A percentile compares a stretch with the other conserved stretches of the same genome.
phyloP scores from a whole-genome alignment of 2,113 vertebrate species.

The Corythaeola cristata region DNA sequence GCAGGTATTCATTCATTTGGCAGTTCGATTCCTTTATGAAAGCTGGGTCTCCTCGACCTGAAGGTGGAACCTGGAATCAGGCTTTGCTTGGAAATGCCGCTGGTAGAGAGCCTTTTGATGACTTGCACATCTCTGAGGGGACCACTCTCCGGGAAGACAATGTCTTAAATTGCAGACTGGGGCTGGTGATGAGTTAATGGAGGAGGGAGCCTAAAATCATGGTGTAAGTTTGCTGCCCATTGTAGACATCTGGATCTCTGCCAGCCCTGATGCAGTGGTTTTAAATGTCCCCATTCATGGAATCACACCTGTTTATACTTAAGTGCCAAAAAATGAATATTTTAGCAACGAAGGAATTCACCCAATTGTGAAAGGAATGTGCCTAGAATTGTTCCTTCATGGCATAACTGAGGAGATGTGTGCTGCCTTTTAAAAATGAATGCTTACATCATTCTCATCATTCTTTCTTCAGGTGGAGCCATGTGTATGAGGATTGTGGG shows the following conservation, averaged over 20 bases:
- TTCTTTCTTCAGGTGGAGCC: neutral
- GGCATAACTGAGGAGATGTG: neutral
- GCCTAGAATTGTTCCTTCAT: neutral
- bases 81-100: neutral
- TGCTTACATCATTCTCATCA: neutral
- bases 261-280: neutral
- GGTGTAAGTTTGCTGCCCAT: neutral
- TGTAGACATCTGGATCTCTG: neutral
- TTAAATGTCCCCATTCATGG: conserved; percentile 43
- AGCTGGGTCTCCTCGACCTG: neutral
- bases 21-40: neutral
- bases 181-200: neutral
- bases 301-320: conserved; percentile 32
- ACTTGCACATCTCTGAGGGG: neutral
- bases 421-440: neutral
- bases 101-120: neutral
- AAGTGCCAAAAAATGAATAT: conserved; percentile 37
- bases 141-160: neutral
- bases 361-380: conserved; percentile 34
- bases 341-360: conserved; percentile 33
- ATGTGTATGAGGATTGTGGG: neutral
- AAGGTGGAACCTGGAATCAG: neutral
- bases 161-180: neutral
- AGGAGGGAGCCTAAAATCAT: neutral
- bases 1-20: neutral